phyloP scores from a whole-genome alignment of 2,797 vertebrate species.

The Dicrostonyx torquatus region DNA sequence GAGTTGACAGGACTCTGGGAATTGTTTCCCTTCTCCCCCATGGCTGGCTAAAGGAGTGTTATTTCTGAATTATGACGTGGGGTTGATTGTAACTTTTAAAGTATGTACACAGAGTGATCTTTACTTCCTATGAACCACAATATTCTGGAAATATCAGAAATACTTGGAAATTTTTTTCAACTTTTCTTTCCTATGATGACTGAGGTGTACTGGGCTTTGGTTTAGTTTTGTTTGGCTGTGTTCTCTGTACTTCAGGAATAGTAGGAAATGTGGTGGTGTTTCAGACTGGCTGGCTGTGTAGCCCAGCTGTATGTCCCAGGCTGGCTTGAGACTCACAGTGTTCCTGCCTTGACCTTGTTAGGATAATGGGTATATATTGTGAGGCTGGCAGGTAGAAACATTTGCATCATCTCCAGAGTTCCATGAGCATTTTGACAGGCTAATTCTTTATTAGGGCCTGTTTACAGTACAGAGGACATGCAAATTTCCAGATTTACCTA shows the following conservation, averaged over 20 bases:
- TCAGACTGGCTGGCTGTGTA: not conserved
- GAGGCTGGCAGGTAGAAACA: not conserved
- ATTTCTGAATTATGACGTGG: slow-evolving; percentile 43
- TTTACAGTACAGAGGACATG: not conserved
- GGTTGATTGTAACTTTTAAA: slow-evolving; percentile 17
- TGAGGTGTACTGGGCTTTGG: not conserved
- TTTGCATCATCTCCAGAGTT: slow-evolving; percentile 1
- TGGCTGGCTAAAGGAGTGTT: not conserved
- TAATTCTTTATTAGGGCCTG: not conserved
- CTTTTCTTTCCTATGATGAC: not conserved
- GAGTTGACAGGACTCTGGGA: not conserved
- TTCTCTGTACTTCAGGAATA: not conserved
- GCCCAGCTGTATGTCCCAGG: not conserved
- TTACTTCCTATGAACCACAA: not conserved
- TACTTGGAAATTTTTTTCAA: slow-evolving; percentile 34
- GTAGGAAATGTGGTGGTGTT: not conserved
- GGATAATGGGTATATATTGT: not conserved
- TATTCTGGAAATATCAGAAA: not conserved
- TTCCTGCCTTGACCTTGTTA: not conserved
- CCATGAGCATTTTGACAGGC: not conserved
- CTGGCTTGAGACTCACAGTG: not conserved
- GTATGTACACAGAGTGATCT: not conserved
- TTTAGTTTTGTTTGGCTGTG: not conserved
- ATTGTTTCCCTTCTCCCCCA: not conserved
- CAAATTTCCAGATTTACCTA: not conserved